These are phyloP conservation scores for Pygmarrhopalites habei DNA, from an alignment of 1,140 invertebrate genomes.

Conservation along the genomic window DNA sequence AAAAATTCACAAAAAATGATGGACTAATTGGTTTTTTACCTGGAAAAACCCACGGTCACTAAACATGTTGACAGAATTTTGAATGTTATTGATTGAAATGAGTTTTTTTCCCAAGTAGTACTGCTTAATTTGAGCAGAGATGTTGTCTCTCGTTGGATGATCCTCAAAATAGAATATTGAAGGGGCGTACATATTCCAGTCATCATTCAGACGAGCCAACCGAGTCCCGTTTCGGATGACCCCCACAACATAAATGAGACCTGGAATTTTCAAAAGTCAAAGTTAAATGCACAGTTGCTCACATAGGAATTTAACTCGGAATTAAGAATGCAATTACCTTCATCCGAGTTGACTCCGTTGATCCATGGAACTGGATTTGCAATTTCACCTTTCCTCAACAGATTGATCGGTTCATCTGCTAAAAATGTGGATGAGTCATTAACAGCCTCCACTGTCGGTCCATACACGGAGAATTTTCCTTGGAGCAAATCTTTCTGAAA, in stretches of 20 bases:
- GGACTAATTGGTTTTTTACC: too few relatives aligned
- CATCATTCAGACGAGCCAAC: constrained; percentile 14
- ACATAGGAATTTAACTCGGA: too few relatives aligned
- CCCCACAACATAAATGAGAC: neutral
- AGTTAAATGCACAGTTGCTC: too few relatives aligned
- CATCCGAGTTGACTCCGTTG: constrained; percentile 46
- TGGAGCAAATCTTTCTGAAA: constrained; percentile 50
- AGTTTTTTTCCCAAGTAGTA: constrained; percentile 17
- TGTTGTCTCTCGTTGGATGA: constrained; percentile 13
- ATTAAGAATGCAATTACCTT: constrained; percentile 10
- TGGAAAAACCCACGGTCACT: constrained; percentile 28
- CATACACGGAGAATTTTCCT: constrained; percentile 57
- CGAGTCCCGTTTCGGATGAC: neutral
- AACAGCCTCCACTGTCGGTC: constrained; percentile 58
- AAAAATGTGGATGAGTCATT: constrained; percentile 56
- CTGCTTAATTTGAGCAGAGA: constrained; percentile 17
- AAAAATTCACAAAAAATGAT: too few relatives aligned
- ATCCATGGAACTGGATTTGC: constrained; percentile 53
- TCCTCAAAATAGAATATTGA: constrained; percentile 27
- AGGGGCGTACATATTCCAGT: constrained; percentile 31
- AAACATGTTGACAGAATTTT: constrained; percentile 24
- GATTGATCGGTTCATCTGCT: constrained; percentile 51
- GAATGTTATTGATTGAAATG: neutral
- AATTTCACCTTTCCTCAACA: constrained; percentile 48
- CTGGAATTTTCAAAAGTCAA: neutral